A percentile compares a stretch with the other conserved stretches of the same genome.
phyloP scores from a whole-genome alignment of 2,888 invertebrate genomes.

The Carcina quercana region DNA sequence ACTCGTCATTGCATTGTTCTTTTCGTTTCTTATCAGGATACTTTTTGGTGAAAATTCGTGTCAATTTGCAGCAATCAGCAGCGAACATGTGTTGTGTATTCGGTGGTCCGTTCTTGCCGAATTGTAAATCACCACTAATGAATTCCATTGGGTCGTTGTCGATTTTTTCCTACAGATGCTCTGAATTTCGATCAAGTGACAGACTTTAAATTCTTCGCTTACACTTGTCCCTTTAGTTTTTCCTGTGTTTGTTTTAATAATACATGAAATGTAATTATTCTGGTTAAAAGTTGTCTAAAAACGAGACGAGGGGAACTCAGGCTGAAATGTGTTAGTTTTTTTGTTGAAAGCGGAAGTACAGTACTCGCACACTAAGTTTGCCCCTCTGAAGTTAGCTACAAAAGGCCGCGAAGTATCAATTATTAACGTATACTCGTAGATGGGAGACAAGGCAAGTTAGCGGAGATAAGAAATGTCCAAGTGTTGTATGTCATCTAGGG shows the following conservation, averaged over 20 bases:
- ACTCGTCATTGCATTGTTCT: too few species aligned
- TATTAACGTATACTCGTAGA: too few species aligned
- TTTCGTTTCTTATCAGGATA: too few species aligned
- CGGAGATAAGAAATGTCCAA: too few species aligned
- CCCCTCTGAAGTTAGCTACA: too few species aligned
- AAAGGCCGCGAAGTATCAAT: too few species aligned
- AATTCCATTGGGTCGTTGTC: constrained; percentile 54
- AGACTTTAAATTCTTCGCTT: constrained; percentile 71
- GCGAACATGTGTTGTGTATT: constrained; percentile 37
- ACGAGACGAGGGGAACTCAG: too few species aligned
- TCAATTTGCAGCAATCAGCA: constrained; percentile 50
- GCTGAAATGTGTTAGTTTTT: too few species aligned
- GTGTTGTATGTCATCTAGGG: too few species aligned
- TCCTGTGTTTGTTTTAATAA: constrained; percentile 57
- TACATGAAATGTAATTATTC: constrained; percentile 67
- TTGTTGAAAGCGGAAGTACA: too few species aligned
- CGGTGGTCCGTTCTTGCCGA: constrained; percentile 32
- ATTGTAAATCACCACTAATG: constrained; percentile 57
- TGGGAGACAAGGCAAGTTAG: too few species aligned
- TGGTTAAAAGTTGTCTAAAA: constrained; percentile 45
- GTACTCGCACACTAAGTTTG: too few species aligned
- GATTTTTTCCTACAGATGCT: constrained; percentile 51
- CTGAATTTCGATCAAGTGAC: constrained; percentile 67
- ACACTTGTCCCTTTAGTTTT: constrained; percentile 60
- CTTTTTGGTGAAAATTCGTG: constrained; percentile 31